These are phyloP conservation scores for Tipula unca DNA, from an alignment of 2,888 invertebrate genomes.

Conservation along the genomic window DNA sequence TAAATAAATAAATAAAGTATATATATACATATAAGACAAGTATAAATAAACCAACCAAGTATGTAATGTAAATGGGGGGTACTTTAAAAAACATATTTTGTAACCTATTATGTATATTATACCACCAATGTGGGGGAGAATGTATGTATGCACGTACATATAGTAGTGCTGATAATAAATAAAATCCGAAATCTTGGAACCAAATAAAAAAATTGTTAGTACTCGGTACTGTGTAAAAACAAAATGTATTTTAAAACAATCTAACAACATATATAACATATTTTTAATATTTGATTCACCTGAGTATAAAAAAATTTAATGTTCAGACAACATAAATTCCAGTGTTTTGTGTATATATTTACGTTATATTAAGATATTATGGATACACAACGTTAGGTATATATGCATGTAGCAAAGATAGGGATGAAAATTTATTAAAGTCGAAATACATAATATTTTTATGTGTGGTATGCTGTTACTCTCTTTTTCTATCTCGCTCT, in stretches of 20 bases:
- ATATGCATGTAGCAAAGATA: background rate
- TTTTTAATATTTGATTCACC: background rate
- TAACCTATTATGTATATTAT: background rate
- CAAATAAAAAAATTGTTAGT: background rate
- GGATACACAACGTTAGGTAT: background rate
- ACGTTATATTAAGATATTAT: background rate
- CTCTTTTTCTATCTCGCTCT: background rate
- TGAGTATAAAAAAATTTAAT: background rate
- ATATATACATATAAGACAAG: background rate
- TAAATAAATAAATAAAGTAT: background rate
- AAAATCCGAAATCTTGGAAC: background rate
- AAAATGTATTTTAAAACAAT: background rate
- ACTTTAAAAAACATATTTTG: background rate
- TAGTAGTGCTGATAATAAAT: background rate
- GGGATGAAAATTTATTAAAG: conserved; percentile 8
- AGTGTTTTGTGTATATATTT: background rate
- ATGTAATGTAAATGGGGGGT: background rate
- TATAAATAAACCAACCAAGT: background rate
- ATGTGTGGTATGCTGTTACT: background rate
- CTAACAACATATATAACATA: background rate
- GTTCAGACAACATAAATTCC: background rate
- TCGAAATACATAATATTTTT: background rate
- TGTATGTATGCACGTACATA: no score
- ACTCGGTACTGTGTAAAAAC: background rate
- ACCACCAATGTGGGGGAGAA: background rate